Base-by-base conservation (phyloP, 2,888 invertebrate species). In the Synergus umbraculus region DNA sequence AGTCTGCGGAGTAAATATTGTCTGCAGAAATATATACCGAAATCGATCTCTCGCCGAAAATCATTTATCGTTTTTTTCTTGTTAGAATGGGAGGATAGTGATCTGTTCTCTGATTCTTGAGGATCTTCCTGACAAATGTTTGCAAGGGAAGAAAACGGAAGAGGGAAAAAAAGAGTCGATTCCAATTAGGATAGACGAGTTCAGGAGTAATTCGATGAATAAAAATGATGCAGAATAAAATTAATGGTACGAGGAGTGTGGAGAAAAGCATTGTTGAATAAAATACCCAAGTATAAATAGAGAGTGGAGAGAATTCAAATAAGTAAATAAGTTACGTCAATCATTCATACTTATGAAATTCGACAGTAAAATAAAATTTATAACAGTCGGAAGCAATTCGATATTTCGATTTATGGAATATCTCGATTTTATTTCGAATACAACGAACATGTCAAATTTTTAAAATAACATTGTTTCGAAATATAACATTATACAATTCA, bases 11-110 rank as follows among this genome's bases (percentile, higher is more conserved):
- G 43, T 54, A 79, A 79, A 43, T 76, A 58, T 79, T 76, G 76
- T 49, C 79, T 43, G n/a, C 29, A 12, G 60, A 66, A 66, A 76
- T 65, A 67, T 43, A 64, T n/a, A 65, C 4, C 43, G 18, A 60
- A 78, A 78, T 46, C 44, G 15, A 43, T 60, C 78, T 67, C 65
- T 29, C 46, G 41, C 44, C 63, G 77, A 69, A 64, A 73, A 73
- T 73, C 73, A 78, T 73, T 78, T 73, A 78, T 78, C 64, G 18
- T 63, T 64, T 49, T 65, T 65, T 77, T 63, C 49, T 73, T 73
- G 54, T 54, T 73, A 54, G 37, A 4, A n/a, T 22, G 49, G 29
- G 29, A 73, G 49, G 54, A 73, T 54, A 5, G 49, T 29, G 49
- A 37, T 29, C 54, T 37, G 41, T 73, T 37, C 49, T 73, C 37